Percentiles rank a stretch among this genome's conserved stretches.
phyloP scores from a whole-genome alignment of 2,113 vertebrate species.

The Scytalopus superciliaris region DNA sequence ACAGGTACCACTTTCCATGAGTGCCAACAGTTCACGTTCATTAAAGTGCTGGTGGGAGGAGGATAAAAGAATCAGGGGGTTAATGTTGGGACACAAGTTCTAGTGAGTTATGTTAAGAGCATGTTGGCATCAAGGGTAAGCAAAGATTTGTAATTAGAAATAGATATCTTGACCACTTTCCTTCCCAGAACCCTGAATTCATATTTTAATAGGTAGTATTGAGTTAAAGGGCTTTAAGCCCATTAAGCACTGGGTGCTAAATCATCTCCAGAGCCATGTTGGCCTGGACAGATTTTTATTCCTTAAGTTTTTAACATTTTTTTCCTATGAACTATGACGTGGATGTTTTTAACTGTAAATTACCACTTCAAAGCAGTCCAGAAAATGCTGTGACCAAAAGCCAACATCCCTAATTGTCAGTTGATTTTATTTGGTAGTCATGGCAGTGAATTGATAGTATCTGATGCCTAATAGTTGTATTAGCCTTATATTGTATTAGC shows the following conservation, averaged over 20 bases:
- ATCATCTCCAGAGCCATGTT: neutral
- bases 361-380: neutral
- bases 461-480: neutral
- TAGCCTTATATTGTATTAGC: too few relatives aligned
- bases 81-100: neutral
- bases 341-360: neutral
- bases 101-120: neutral
- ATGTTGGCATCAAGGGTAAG: neutral
- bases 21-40: neutral
- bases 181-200: neutral
- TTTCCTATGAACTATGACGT: neutral
- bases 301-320: neutral
- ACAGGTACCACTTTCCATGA: slow-evolving; percentile 80
- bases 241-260: neutral
- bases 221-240: neutral
- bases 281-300: neutral
- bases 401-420: neutral
- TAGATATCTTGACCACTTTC: neutral
- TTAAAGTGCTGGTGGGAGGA: neutral
- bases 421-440: neutral
- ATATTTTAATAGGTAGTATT: neutral
- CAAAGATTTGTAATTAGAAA: neutral
- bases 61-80: neutral
- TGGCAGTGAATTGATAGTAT: neutral
- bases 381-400: neutral